These are phyloP conservation scores for Sphaerophoria taeniata DNA, from an alignment of 2,888 invertebrate species.

Conservation along the genomic window DNA sequence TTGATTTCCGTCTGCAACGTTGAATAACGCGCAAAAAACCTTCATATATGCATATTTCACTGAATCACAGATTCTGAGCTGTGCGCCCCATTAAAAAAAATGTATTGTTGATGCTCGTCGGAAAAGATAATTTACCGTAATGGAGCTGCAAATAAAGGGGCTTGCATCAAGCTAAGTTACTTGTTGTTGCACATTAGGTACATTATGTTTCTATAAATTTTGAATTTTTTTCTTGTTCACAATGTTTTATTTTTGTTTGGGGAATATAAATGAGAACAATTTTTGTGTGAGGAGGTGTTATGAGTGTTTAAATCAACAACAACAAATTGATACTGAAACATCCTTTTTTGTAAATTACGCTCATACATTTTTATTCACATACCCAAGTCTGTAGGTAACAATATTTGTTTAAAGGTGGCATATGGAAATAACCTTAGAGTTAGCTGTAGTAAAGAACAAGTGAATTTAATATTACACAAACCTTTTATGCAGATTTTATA, in stretches of 20 bases:
- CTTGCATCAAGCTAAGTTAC: constrained; percentile 51
- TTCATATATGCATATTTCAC: constrained; percentile 57
- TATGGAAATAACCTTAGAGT: too few relatives aligned
- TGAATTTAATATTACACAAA: too few relatives aligned
- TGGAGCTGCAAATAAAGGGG: constrained; percentile 60
- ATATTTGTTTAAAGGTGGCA: too few relatives aligned
- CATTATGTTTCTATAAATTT: constrained; percentile 41
- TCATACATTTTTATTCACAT: too few relatives aligned
- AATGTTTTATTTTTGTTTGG: constrained; percentile 23
- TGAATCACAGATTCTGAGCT: constrained; percentile 42
- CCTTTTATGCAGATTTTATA: too few relatives aligned
- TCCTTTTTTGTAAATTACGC: too few relatives aligned
- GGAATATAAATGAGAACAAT: constrained; percentile 20
- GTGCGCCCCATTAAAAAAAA: constrained; percentile 23
- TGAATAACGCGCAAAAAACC: constrained; percentile 47
- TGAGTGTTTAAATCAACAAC: background rate
- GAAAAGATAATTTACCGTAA: constrained; percentile 70
- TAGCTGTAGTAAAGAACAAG: too few relatives aligned
- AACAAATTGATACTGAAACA: too few relatives aligned
- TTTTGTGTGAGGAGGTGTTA: constrained; percentile 13
- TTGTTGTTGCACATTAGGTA: constrained; percentile 38
- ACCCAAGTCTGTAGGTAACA: too few relatives aligned
- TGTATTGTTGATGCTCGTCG: constrained; percentile 63
- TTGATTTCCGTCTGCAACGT: constrained; percentile 69
- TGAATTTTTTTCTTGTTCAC: constrained; percentile 22